These are phyloP conservation scores for Epinephelus coioides DNA, from an alignment of 2,797 vertebrate species.

Conservation along the genomic window DNA sequence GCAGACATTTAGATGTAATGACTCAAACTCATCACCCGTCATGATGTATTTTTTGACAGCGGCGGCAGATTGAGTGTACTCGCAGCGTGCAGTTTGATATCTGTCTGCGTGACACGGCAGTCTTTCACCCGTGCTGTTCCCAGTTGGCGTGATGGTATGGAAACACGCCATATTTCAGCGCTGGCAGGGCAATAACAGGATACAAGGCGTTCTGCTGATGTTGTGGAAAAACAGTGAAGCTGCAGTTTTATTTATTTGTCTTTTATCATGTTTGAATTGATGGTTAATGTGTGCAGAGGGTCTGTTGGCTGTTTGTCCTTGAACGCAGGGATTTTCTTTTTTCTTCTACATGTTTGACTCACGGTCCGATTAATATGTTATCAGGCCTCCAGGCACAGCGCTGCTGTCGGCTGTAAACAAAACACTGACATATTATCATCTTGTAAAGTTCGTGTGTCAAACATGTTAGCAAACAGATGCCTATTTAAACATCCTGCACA, in stretches of 20 bases:
- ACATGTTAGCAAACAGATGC: background rate
- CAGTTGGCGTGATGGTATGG: constrained; percentile 4
- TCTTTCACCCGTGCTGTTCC: background rate
- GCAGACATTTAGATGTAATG: constrained; percentile 29
- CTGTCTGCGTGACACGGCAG: constrained; percentile 6
- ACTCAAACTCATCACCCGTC: constrained; percentile 37
- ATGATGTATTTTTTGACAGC: constrained; percentile 17
- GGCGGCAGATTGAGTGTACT: constrained; percentile 1
- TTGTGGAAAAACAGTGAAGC: constrained; percentile 4
- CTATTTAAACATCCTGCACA: background rate
- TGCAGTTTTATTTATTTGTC: background rate
- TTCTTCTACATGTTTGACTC: background rate
- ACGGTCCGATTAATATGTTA: background rate
- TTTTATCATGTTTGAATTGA: constrained; percentile 14
- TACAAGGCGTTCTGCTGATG: constrained; percentile 23
- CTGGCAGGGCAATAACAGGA: constrained; percentile 14
- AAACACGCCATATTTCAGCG: constrained; percentile 10
- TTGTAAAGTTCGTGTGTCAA: background rate
- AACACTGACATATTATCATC: background rate
- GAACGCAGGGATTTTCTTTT: background rate
- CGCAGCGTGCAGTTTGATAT: constrained; percentile 1
- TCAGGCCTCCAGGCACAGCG: background rate
- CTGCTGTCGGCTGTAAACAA: too few relatives aligned
- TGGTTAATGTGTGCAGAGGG: background rate
- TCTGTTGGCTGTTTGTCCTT: background rate